Evolutionary conservation across 2,888 invertebrate species (phyloP), one percentile per base, ranked within the genome.

Genomic region (Itoplectis maculator): DNA sequence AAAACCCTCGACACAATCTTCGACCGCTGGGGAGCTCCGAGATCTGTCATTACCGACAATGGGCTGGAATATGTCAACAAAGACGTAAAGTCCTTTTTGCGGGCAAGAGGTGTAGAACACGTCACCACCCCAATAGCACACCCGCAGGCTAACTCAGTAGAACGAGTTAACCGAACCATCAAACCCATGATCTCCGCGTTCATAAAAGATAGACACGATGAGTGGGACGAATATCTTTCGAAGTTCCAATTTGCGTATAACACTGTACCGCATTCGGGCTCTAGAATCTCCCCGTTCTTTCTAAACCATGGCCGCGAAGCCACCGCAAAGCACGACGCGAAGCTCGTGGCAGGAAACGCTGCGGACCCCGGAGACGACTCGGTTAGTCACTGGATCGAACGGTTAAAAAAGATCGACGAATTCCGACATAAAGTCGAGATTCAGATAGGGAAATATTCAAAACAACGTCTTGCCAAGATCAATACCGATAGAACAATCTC

Each of bases 141-240:
- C 49, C 78, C 81, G 4, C 81, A 81, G 23, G 61, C 45, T 13
- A 78, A 81, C 23, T 73, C 78, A 6, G 81, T 81, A 8, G 77
- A 81, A 40, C 69, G 76, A 0, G 80, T 80, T 0, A 80, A 80
- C 45, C 56, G 68, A 47, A 72, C 68, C 35, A 37, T 66, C 3
- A 66, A 66, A 42, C 45, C 47, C 4, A 66, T 66, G 66, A 66
- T 69, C 45, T 47, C 69, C n/a, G 76, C 76, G 42, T 80, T 75
- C n/a, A 51, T 81, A 0, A 49, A 61, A 8, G 42, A 47, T 8
- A 29, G 69, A n/a, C 81, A 76, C 13, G 15, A 61, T 13, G 75
- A 80, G 51, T 81, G 81, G 81, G 81, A 76, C 20, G 63, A 56
- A 8, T 5, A 81, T 18, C 63, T 81, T 29, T 29, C 75, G 40